phyloP scores from a whole-genome alignment of 1,140 invertebrate genomes.

The Drosophila arizonae region DNA sequence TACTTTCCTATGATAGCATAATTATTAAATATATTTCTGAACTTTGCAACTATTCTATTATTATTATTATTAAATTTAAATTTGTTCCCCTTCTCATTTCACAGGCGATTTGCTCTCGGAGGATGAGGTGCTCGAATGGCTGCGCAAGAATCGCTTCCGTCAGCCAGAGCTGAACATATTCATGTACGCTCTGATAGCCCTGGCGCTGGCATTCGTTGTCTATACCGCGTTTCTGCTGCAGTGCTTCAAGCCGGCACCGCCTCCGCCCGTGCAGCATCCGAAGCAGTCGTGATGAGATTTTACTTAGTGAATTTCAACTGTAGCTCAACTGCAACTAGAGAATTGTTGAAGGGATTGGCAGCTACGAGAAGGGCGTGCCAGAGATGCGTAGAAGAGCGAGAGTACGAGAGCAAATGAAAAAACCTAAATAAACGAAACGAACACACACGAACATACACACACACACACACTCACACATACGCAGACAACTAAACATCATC shows the following conservation, averaged over 20 bases:
- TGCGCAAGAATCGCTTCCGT: conserved; percentile 95
- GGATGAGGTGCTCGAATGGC: conserved; percentile 95
- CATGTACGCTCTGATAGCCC: conserved; percentile 95
- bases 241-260: conserved; percentile 89
- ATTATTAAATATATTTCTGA: too few species aligned
- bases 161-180: conserved; percentile 97
- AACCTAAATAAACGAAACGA: conserved; percentile 32
- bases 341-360: too few species aligned
- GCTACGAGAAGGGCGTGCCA: conserved; percentile 29
- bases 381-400: conserved; percentile 8
- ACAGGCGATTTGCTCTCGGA: conserved; percentile 92
- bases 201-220: conserved; percentile 92
- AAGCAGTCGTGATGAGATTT: conserved; percentile 74
- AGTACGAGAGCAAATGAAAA: conserved; percentile 44
- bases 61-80: too few species aligned
- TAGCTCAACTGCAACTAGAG: conserved; percentile 31
- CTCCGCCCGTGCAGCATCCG: conserved; percentile 83
- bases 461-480: conserved; percentile 25
- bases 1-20: too few species aligned
- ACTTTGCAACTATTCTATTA: too few species aligned
- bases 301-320: background rate
- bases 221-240: conserved; percentile 96
- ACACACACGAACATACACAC: conserved; percentile 28
- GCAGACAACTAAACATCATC: conserved; percentile 35
- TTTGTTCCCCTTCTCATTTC: background rate